Base-by-base conservation (phyloP, 2,113 vertebrate species). In the Ceratotherium simum region DNA sequence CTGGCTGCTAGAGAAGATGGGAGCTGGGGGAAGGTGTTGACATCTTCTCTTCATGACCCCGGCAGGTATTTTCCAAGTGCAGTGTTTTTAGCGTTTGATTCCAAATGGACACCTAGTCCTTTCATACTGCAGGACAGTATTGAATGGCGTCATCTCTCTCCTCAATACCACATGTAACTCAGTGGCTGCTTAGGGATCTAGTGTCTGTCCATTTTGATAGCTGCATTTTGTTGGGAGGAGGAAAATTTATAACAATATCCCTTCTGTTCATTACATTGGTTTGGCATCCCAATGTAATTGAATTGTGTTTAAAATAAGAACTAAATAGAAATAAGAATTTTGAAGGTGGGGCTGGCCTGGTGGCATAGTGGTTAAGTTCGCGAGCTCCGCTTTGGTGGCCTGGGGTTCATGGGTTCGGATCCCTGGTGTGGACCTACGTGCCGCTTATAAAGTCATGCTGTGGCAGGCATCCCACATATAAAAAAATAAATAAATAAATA, bases 281-380 rank as follows among this genome's bases (percentile, higher is more conserved):
- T 56, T 54, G 10, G 21, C 46, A 36, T 75, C 11, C n/a, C 73
- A 31, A 27, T 18, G 3, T n/a, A 48, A 31, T 42, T 25, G 46
- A 12, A 42, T 75, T 83, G 9, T 16, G 36, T 69, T 94, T 69
- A 70, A 96, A 92, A 86, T 65, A 60, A 72, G 33, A 76, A 65
- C n/a, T 21, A 79, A 60, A 73, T 33, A 83, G 60, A 91, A 31
- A 5, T 14, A 36, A 89, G 33, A 69, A 75, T 56, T 90, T 72
- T 89, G 48, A 70, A 48, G 48, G 48, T 48, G 48, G 42, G 42
- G 42, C 42, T 5, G 5, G 42, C 42, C 42, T 5, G 42, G 42
- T 42, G 42, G 42, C 4, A 42, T 42, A 42, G 42, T 42, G 42
- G 42, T 42, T 42, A 42, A 42, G 42, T 42, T 42, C 5, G 42